Evolutionary conservation across 2,797 vertebrate species (phyloP).

Genomic region (Sebastes oblongus): DNA sequence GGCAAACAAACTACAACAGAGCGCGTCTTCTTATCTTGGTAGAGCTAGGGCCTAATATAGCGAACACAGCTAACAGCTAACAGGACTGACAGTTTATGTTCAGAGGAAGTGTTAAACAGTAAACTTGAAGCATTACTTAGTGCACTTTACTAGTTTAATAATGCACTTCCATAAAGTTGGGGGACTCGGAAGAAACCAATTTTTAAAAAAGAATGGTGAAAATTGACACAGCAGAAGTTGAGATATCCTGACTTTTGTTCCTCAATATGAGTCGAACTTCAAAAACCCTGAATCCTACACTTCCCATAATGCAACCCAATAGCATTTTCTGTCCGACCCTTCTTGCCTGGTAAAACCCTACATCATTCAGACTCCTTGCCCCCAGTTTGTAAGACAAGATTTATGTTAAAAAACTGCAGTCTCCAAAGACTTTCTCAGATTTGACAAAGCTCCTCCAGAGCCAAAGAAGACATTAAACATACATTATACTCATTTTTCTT

Average conservation of each 20-base stretch:
- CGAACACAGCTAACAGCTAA: too few relatives aligned
- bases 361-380: background rate
- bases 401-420: background rate
- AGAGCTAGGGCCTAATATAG: too few relatives aligned
- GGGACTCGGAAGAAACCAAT: background rate
- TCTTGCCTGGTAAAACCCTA: background rate
- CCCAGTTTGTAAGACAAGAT: background rate
- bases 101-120: too few relatives aligned
- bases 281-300: background rate
- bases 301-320: background rate
- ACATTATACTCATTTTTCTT: background rate
- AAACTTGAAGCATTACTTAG: too few relatives aligned
- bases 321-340: background rate
- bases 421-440: background rate
- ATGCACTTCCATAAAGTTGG: background rate
- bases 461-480: background rate
- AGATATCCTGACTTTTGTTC: background rate
- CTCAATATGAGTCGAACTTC: background rate
- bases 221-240: background rate
- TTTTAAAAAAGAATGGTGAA: background rate
- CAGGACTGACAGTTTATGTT: too few relatives aligned
- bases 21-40: too few relatives aligned
- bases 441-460: background rate
- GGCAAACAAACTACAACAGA: too few relatives aligned
- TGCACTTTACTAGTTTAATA: background rate